Conservation (phyloP, 2,888 invertebrate species). For the Desoria tigrina region DNA sequence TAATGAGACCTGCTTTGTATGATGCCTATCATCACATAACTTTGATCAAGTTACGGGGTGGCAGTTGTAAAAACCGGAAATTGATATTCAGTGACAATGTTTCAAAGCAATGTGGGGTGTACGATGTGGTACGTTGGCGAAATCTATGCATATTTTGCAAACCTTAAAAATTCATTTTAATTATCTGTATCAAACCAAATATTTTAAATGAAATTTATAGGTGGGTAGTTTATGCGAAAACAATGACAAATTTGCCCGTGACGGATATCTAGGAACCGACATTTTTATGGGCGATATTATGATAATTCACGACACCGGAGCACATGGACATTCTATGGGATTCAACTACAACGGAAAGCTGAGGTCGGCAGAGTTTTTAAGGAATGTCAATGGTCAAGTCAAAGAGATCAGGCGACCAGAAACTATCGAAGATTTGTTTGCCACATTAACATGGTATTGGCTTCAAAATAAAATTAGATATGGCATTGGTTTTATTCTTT, state of each 20-base stretch:
- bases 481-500: no score
- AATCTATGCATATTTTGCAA: not conserved
- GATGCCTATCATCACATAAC: slow-evolving; percentile 29
- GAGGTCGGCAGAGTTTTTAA: slow-evolving; percentile 26
- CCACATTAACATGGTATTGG: slow-evolving; percentile 18
- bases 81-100: not conserved
- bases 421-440: slow-evolving; percentile 17
- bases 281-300: slow-evolving; percentile 24
- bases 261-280: slow-evolving; percentile 9
- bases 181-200: no score
- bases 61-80: not conserved
- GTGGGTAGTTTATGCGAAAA: slow-evolving; percentile 31
- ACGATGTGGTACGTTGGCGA: slow-evolving; percentile 25
- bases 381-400: not conserved
- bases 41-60: not conserved
- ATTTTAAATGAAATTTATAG: slow-evolving; percentile 7
- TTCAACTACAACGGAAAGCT: slow-evolving; percentile 36
- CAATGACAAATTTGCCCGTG: slow-evolving; percentile 26
- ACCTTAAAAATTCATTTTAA: not conserved
- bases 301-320: slow-evolving; percentile 27
- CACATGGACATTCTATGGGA: slow-evolving; percentile 30
- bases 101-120: slow-evolving; percentile 10
- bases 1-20: slow-evolving; percentile 31
- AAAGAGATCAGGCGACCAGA: slow-evolving; percentile 16
- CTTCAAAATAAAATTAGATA: no score